Base-by-base conservation (phyloP, 2,797 vertebrate species). In the Pseudomugil tenellus region DNA sequence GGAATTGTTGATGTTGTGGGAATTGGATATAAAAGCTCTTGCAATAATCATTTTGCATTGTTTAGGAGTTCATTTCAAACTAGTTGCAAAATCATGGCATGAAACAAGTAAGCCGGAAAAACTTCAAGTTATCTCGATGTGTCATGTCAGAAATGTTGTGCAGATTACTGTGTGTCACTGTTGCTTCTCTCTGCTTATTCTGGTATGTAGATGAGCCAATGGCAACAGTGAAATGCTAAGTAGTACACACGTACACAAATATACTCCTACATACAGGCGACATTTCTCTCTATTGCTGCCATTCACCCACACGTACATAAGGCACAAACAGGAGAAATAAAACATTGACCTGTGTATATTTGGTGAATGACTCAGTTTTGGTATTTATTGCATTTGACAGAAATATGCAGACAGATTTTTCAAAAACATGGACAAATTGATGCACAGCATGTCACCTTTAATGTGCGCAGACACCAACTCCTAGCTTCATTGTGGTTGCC, bases 381-480 rank as follows among this genome's bases (percentile, higher is more conserved):
- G 13, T 29, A 72, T 73, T 81, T 75, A 77, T 86, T 72, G 70
- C 35, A 26, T 80, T 61, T 80, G 78, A 69, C 49, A 46, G 67
- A 75, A 80, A 77, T 70, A 59, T 79, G 73, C 81, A 72, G 53
- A 65, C 53, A 29, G 59, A 76, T 43, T 70, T 80, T 75, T 70
- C 61, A 77, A 66, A 71, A 63, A 85, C 78, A 70, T 3, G 37
- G 51, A 74, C 26, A 54, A 49, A 10, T 60, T 76, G 73, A 60
- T 54, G 60, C 61, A 60, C 54, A 8, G 1, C 19, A n/a, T 25
- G 63, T 79, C 76, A 31, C 52, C 0, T 25, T 48, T 74, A 70
- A 75, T 68, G 48, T 62, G 16, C 19, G 29, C 31, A 31, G 58
- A 76, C 67, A 39, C 48, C 3, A n/a, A 65, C 70, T 58, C 60